Base-by-base conservation (phyloP, 2,113 vertebrate species). In the Protomyctophum bolini region DNA sequence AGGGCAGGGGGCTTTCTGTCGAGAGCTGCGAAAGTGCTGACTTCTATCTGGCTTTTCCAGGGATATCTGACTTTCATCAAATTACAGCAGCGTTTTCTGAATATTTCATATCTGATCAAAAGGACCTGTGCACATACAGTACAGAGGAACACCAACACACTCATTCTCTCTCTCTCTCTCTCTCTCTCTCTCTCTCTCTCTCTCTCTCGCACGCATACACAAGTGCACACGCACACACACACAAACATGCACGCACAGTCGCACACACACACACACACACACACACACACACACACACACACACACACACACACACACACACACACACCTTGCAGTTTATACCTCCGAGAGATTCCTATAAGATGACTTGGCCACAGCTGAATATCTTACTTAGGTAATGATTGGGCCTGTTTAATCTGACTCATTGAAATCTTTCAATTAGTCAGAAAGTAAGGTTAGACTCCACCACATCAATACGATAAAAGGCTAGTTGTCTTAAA, bases 101-200 rank as follows among this genome's bases (percentile, higher is more conserved):
- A 95, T 95, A 95, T 97, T 96, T 96, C 87, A 94, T 94, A 95
- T 95, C 92, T 95, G 93, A 95, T 97, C 92, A 94, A 92, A 92
- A 95, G 94, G 21, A 92, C 91, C 87, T 89, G 90, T 63, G 51
- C 10, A 56, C 28, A 76, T 50, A 52, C 56, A 59, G 48, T 10
- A 28, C 52, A 56, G 29, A 14, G 56, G 3, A 14, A 6, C 66
- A 12, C 41, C 15, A 3, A 58, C 57, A 58, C 0, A 21, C 57
- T 7, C 57, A 58, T 10, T 33, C 4, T 28, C 14, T 9, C n/a
- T n/a, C 57, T 7, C 57, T 15, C 5, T 41, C 5, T 28, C 15
- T 9, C 57, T 7, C 57, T 15, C 6, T 41, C 5, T 28, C 15
- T 9, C 57, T 7, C 57, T 15, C 6, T 41, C 5, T 28, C 15